Evolutionary conservation across 2,797 vertebrate genomes (phyloP).

Genomic region (Garrulus glandarius): DNA sequence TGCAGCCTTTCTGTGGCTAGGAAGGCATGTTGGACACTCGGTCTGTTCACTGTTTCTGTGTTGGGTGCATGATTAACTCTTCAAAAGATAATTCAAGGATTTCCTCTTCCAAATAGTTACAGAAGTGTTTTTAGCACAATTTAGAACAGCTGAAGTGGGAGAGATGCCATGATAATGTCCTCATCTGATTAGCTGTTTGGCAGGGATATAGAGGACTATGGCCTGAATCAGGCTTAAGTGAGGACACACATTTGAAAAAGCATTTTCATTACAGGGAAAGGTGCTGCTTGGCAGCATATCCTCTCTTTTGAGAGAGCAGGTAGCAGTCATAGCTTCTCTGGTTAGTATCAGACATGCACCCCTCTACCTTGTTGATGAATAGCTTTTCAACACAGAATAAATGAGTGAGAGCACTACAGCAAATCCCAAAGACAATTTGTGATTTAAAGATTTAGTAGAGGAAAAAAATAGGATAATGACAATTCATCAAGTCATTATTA

Average conservation of each 20-base stretch:
- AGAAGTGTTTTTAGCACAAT: neutral
- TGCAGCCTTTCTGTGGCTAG: neutral
- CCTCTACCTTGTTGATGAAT: neutral
- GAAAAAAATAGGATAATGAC: neutral
- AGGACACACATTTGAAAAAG: neutral
- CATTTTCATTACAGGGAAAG: neutral
- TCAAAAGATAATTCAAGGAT: neutral
- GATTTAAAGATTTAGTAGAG: neutral
- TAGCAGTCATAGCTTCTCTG: neutral
- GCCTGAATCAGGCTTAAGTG: neutral
- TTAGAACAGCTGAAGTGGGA: neutral
- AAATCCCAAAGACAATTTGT: neutral
- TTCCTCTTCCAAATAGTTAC: neutral
- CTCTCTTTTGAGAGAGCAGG: neutral
- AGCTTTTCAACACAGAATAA: neutral
- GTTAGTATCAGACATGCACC: neutral
- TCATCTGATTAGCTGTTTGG: neutral
- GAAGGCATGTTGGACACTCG: neutral
- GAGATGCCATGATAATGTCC: neutral
- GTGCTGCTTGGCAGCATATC: neutral
- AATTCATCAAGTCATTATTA: neutral
- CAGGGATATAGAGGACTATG: neutral
- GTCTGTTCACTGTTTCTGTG: neutral
- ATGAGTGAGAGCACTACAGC: neutral
- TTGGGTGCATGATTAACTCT: neutral